Evolutionary conservation across 2,797 vertebrate species (phyloP).

Genomic region (Syngnathus rostellatus): DNA sequence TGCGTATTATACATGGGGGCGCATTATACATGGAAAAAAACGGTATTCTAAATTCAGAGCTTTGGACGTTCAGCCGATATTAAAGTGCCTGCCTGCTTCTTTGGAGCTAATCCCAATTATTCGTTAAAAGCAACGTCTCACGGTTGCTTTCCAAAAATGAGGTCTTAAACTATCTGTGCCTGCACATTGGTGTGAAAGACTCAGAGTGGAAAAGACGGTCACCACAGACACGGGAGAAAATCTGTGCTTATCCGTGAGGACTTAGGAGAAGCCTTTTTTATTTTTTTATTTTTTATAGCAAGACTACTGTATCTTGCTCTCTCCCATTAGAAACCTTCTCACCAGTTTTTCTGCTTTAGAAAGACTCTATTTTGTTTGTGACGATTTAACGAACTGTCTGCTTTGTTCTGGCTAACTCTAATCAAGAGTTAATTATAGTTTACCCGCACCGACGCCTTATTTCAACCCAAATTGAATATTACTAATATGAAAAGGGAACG

Average conservation of each 20-base stretch:
- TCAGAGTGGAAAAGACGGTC: background rate
- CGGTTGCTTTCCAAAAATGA: background rate
- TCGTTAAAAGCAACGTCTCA: background rate
- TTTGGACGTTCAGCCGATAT: background rate
- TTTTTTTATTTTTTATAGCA: background rate
- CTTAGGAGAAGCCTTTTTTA: background rate
- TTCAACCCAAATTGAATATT: background rate
- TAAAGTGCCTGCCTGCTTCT: background rate
- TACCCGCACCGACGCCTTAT: slow-evolving; percentile 13
- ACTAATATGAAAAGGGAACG: background rate
- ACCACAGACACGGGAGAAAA: background rate
- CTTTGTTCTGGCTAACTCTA: slow-evolving; percentile 4
- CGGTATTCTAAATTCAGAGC: background rate
- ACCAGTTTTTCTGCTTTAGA: background rate
- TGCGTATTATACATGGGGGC: no score
- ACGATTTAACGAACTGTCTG: slow-evolving; percentile 19
- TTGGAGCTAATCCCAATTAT: background rate
- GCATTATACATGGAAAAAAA: no score
- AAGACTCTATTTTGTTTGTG: no score
- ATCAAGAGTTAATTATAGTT: slow-evolving; percentile 30
- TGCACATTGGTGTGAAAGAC: background rate
- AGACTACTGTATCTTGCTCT: background rate
- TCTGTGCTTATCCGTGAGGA: background rate
- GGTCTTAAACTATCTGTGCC: background rate
- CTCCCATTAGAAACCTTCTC: background rate